Evolutionary conservation across 1,140 invertebrate species (phyloP).

Genomic region (Limonius californicus): DNA sequence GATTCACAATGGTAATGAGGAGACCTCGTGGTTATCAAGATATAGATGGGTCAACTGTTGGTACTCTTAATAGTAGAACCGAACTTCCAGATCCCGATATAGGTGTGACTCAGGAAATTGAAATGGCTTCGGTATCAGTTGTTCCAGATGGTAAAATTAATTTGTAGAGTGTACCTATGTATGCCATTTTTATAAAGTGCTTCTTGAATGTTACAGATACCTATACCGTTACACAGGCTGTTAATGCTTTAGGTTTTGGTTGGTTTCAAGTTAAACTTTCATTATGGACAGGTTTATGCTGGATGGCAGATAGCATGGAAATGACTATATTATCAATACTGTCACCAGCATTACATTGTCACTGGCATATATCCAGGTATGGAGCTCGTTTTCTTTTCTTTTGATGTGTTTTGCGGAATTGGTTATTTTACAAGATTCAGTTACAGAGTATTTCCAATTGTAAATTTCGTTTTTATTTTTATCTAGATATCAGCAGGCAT

Average conservation of each 20-base stretch:
- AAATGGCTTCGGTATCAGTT: slow-evolving; percentile 76
- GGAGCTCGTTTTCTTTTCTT: too few species aligned
- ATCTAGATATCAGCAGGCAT: slow-evolving; percentile 65
- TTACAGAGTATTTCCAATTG: too few species aligned
- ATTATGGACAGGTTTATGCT: slow-evolving; percentile 79
- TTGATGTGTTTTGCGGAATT: neutral
- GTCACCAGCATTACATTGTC: slow-evolving; percentile 87
- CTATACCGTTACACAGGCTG: slow-evolving; percentile 92
- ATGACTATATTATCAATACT: slow-evolving; percentile 95
- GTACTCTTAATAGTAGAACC: slow-evolving; percentile 19
- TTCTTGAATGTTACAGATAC: slow-evolving; percentile 64
- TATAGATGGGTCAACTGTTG: slow-evolving; percentile 36
- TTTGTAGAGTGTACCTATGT: too few species aligned
- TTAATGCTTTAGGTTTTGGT: slow-evolving; percentile 94
- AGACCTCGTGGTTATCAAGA: slow-evolving; percentile 44
- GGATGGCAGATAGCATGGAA: slow-evolving; percentile 99
- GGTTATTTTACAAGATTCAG: neutral
- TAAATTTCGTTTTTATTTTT: slow-evolving; percentile 24
- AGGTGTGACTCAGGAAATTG: slow-evolving; percentile 59
- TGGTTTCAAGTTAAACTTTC: slow-evolving; percentile 92
- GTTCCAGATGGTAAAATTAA: slow-evolving; percentile 72
- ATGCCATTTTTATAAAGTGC: neutral
- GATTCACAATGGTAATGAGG: slow-evolving; percentile 41
- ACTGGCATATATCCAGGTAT: slow-evolving; percentile 88
- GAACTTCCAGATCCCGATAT: slow-evolving; percentile 39